Conservation (phyloP, 2,888 invertebrate genomes). For the Agrotis ipsilon region DNA sequence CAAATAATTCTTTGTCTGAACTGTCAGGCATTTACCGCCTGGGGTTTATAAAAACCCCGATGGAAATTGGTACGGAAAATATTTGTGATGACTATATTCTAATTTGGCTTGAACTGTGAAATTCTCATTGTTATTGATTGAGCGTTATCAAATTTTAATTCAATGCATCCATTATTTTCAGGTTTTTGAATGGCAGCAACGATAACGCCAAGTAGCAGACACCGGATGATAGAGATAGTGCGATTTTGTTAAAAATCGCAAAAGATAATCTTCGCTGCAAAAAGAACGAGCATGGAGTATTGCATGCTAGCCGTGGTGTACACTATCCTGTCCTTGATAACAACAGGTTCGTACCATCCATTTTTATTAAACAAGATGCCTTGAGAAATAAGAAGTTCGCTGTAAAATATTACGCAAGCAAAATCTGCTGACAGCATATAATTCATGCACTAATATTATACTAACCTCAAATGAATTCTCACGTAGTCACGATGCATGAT, state of each 20-base stretch:
- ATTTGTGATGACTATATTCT: not conserved
- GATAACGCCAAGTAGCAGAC: slow-evolving; percentile 8
- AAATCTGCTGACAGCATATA: slow-evolving; percentile 9
- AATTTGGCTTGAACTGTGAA: not conserved
- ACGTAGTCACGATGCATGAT: slow-evolving; percentile 11
- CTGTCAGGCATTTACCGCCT: slow-evolving; percentile 5
- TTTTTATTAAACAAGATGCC: slow-evolving; percentile 20
- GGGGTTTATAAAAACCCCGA: not conserved
- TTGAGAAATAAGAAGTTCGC: not conserved
- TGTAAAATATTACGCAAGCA: slow-evolving; percentile 15
- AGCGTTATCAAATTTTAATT: slow-evolving; percentile 1
- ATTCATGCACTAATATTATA: slow-evolving; percentile 18
- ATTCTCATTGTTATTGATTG: not conserved
- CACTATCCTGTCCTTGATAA: slow-evolving; percentile 76
- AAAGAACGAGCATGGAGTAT: slow-evolving; percentile 74
- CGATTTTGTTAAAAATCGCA: slow-evolving; percentile 23
- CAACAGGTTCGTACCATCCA: slow-evolving; percentile 78
- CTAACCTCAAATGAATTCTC: slow-evolving; percentile 5
- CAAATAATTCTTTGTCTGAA: slow-evolving; percentile 2
- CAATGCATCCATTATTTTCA: slow-evolving; percentile 41
- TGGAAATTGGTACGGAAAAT: slow-evolving; percentile 5
- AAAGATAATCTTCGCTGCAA: slow-evolving; percentile 6
- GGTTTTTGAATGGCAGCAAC: slow-evolving; percentile 49
- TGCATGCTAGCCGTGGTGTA: slow-evolving; percentile 72
- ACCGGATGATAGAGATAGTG: slow-evolving; percentile 16